These are phyloP conservation scores for Aurelia aurita complex sp. Pacific DNA, from an alignment of 30 jellyfish, hydroid and myxozoan species.

Conservation along the genomic window DNA sequence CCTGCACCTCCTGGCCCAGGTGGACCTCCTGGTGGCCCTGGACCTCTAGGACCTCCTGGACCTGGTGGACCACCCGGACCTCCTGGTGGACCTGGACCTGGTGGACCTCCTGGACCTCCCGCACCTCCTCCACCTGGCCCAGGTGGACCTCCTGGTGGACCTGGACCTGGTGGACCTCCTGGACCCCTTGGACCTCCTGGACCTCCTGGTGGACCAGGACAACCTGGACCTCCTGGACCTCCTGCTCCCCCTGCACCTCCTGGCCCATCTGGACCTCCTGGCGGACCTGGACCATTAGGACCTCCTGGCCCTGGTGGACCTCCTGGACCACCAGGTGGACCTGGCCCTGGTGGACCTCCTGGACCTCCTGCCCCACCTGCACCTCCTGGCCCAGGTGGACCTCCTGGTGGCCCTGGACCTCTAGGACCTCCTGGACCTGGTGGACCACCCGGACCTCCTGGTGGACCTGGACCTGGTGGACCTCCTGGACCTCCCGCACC, in stretches of 20 bases:
- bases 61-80: conserved; percentile 70
- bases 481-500: conserved; percentile 98
- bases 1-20: conserved; percentile 93
- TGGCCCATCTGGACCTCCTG: conserved; percentile 95
- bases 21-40: conserved; percentile 85
- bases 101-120: conserved; percentile 72
- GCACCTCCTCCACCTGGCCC: conserved; percentile 88
- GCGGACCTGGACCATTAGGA: conserved; percentile 81
- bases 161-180: conserved; percentile 60
- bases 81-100: conserved; percentile 60
- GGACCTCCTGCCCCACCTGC: conserved; percentile 93
- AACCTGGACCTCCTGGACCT: conserved; percentile 81
- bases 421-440: conserved; percentile 96
- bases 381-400: conserved; percentile 89
- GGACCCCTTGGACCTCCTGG: conserved; percentile 73
- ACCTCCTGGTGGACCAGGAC: conserved; percentile 71
- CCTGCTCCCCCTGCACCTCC: conserved; percentile 97
- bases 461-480: conserved; percentile 97
- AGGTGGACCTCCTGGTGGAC: conserved; percentile 59
- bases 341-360: conserved; percentile 86
- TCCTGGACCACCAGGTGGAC: conserved; percentile 82
- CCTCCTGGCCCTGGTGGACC: conserved; percentile 80
- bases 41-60: conserved; percentile 76
- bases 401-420: conserved; percentile 97
- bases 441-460: conserved; percentile 97